Conservation (phyloP, 2,113 vertebrate genomes). For the Etheostoma spectabile region DNA sequence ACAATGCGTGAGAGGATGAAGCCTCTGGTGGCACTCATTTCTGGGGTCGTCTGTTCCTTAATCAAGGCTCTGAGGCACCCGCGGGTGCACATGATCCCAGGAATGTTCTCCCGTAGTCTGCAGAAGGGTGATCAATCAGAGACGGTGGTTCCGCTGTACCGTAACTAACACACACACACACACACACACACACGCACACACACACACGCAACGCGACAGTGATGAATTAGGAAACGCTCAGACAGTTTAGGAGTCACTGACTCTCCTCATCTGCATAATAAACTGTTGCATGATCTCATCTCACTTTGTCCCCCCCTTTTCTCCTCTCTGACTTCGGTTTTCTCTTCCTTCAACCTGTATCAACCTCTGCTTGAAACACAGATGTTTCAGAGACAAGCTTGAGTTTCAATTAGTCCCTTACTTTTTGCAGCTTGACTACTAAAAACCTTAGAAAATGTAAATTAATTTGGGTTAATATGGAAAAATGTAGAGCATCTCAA, state of each 20-base stretch:
- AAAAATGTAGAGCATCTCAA: not conserved
- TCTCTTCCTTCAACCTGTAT: conserved; percentile 3
- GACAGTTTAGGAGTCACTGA: conserved; percentile 66
- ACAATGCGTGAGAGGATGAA: conserved; percentile 7
- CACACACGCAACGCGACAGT: conserved; percentile 57
- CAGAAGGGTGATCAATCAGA: conserved; percentile 75
- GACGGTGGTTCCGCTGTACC: conserved; percentile 43
- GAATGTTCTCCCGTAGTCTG: conserved; percentile 32
- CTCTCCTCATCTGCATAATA: conserved; percentile 76
- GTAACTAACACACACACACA: conserved; percentile 30
- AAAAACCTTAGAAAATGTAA: not conserved
- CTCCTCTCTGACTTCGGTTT: conserved; percentile 9
- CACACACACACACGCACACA: not conserved
- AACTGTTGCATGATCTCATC: conserved; percentile 65
- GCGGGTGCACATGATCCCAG: not conserved
- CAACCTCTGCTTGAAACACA: not conserved
- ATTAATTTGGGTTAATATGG: not conserved
- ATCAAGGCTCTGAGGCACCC: conserved; percentile 52
- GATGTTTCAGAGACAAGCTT: not conserved
- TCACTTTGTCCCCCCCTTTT: conserved; percentile 30
- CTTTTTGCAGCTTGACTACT: not conserved
- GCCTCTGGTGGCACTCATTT: conserved; percentile 43
- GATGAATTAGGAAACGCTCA: conserved; percentile 73
- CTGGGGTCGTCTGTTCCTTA: conserved; percentile 60
- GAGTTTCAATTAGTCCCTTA: not conserved